Evolutionary conservation across 2,113 vertebrate genomes (phyloP), one percentile per base, ranked within the genome.

Genomic region (Esox niger): DNA sequence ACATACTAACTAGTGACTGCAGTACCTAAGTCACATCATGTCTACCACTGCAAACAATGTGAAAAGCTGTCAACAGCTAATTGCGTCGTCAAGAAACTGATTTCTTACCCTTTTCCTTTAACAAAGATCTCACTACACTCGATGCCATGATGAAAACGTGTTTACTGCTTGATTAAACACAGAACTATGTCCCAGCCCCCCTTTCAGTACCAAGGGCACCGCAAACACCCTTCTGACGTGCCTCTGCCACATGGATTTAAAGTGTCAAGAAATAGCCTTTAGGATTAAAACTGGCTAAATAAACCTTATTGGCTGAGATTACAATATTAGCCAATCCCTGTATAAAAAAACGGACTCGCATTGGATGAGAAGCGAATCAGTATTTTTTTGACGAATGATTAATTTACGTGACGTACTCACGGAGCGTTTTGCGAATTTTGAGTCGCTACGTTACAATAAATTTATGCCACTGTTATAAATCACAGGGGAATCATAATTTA

Each of bases 61-160:
- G 15, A 30, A 69, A 43, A 2, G 9, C 9, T 80, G 74, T 57
- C 43, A 62, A 71, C 70, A 62, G 6, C 15, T 29, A 26, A 33
- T 21, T 35, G 7, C n/a, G 59, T 61, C 32, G 20, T 33, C 21
- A 35, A 1, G 5, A 20, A 21, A 23, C 29, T 52, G n/a, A 20
- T 64, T 55, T 52, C 85, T 85, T 84, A 91, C 91, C 88, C 87
- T 86, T 35, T 77, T 80, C 70, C 87, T 90, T n/a, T 26, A 88
- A 57, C 27, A 79, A 66, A 32, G 87, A 87, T 81, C 83, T 83
- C 74, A 88, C 73, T 57, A 79, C 77, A 60, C 78, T 68, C 55
- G 89, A 73, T 58, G 88, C 90, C 90, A 90, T 92, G 57, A 54
- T 84, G 66, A 21, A 71, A 26, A 60, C 35, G 5, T 21, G 35